Evolutionary conservation across 2,113 vertebrate species (phyloP), one percentile per base, ranked within the genome.

Genomic region (Gorsachius goisagi): DNA sequence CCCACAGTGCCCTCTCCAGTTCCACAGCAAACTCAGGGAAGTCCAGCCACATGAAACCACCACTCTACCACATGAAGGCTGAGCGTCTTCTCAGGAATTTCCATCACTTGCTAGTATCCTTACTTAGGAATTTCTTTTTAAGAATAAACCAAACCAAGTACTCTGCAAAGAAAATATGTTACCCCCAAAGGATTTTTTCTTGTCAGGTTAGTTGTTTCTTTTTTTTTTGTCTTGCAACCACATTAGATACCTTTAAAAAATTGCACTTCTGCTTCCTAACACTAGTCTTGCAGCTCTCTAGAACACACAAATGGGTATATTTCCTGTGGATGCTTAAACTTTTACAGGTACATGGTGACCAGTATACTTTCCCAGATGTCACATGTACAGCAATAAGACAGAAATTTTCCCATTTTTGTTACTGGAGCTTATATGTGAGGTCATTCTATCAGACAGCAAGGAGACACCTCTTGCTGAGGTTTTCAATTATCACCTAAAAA

Each of bases 1-100:
- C 79, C 79, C 92, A 95, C 92, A 97, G 89, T 96, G 95, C 96
- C 93, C 96, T 97, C 95, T 97, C 95, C 88, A 97, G 94, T 95
- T 96, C 68, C 88, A 50, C 53, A 82, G 79, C 64, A 91, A 91
- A 85, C 15, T 58, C 18, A 3, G 37, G 77, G 80, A 95, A 85
- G 52, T 59, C 78, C 85, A 80, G 47, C 39, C 53, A 68, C 33
- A 60, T 0, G 5, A 82, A 91, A 91, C 6, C 4, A 3, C 19
- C 3, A 4, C 37, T 52, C 45, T 26, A 30, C 19, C 11, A 45
- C 18, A 15, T 5, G 33, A 90, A 75, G 44, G 35, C 33, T 67
- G 17, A 88, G 30, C 12, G 68, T 28, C 24, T 50, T 52, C n/a
- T 68, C 28, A 59, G 39, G 33, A 53, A 11, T 39, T 69, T 78